Evolutionary conservation across 2,888 invertebrate genomes (phyloP).

Genomic region (Endotricha flammealis): DNA sequence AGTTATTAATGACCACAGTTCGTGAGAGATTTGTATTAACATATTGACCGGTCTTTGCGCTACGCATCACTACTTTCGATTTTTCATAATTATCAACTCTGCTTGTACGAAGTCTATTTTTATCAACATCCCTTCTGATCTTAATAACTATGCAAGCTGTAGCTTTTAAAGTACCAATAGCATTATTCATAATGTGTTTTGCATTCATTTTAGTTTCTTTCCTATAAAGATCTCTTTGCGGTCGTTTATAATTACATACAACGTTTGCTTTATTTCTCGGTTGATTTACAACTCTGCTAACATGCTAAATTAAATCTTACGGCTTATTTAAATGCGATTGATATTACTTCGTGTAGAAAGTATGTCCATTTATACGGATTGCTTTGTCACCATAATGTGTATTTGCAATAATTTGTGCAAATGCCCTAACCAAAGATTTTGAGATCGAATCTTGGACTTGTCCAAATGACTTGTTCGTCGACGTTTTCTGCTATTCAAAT

Average conservation of each 20-base stretch:
- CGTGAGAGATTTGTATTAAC: too few species aligned
- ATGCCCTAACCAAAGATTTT: conserved; percentile 22
- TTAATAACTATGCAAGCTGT: not conserved
- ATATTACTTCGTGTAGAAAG: not conserved
- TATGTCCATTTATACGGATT: not conserved
- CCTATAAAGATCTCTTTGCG: conserved; percentile 4
- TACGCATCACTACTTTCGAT: conserved; percentile 35
- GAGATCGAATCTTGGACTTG: conserved; percentile 28
- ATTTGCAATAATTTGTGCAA: conserved; percentile 23
- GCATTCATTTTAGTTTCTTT: conserved; percentile 11
- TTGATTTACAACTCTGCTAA: not conserved
- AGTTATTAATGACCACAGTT: too few species aligned
- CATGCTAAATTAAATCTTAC: not conserved
- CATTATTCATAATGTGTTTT: conserved; percentile 9
- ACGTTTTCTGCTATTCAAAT: conserved; percentile 28
- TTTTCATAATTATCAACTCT: conserved; percentile 26
- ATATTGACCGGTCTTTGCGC: not conserved
- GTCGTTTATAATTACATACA: not conserved
- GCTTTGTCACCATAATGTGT: conserved; percentile 8
- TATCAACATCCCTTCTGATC: conserved; percentile 9
- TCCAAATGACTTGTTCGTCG: conserved; percentile 23
- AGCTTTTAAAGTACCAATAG: conserved; percentile 6
- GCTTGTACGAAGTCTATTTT: conserved; percentile 18
- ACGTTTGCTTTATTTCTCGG: conserved; percentile 11
- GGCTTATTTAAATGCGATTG: not conserved